phyloP scores from a whole-genome alignment of 92 coral and sea anemone genomes.

The Anthopleura xanthogrammica region DNA sequence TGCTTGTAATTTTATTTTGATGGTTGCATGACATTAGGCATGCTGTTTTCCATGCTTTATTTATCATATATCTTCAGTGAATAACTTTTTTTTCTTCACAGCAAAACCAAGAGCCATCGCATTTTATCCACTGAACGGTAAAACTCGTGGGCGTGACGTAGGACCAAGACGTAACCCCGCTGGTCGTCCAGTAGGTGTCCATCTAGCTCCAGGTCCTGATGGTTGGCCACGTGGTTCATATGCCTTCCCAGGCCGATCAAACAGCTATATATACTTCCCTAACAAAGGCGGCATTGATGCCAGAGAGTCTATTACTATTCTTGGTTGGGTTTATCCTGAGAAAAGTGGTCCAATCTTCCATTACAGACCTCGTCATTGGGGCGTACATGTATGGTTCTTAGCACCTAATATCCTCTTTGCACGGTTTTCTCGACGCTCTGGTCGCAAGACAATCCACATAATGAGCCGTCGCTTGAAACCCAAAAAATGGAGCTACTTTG shows the following conservation, averaged over 20 bases:
- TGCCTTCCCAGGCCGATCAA: constrained; percentile 59
- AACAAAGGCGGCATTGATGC: constrained; percentile 86
- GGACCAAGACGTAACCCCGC: constrained; percentile 67
- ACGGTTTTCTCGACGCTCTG: constrained; percentile 68
- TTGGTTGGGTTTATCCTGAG: constrained; percentile 79
- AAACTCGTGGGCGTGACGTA: constrained; percentile 54
- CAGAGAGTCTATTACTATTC: constrained; percentile 61
- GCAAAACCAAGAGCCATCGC: constrained; percentile 69
- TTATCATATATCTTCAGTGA: not conserved
- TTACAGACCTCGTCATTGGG: constrained; percentile 59
- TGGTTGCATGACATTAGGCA: too few relatives aligned
- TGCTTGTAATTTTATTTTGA: too few relatives aligned
- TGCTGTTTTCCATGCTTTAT: not conserved
- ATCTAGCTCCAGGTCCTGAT: constrained; percentile 76
- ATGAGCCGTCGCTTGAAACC: constrained; percentile 43
- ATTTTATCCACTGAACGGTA: constrained; percentile 69
- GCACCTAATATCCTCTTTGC: constrained; percentile 55
- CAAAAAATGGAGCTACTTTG: constrained; percentile 54
- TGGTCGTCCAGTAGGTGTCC: constrained; percentile 57
- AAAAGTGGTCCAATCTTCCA: constrained; percentile 75
- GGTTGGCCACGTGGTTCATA: constrained; percentile 74
- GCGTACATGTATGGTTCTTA: constrained; percentile 68
- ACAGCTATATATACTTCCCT: constrained; percentile 71
- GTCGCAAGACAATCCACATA: constrained; percentile 32
- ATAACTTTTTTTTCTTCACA: not conserved